Percentiles rank a stretch among this genome's conserved stretches.
These are phyloP conservation scores for Micropoecilia bifurca DNA, from an alignment of 2,797 vertebrate genomes.

Conservation along the genomic window DNA sequence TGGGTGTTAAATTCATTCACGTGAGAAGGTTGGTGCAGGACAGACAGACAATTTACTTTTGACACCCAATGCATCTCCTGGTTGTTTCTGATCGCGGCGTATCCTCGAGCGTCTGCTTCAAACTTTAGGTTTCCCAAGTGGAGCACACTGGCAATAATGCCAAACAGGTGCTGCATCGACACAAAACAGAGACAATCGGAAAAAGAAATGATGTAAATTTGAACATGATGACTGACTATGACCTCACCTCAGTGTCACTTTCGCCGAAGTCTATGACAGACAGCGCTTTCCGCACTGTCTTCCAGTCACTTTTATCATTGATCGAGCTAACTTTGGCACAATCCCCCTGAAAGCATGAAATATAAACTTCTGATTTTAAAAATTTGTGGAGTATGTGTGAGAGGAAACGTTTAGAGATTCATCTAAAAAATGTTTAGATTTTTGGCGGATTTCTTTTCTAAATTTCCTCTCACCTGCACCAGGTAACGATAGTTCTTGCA, in stretches of 20 bases:
- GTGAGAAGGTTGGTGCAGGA: neutral
- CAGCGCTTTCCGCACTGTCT: conserved; percentile 87
- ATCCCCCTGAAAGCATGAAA: conserved; percentile 79
- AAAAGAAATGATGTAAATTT: rapidly evolving
- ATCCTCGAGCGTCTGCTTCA: conserved; percentile 83
- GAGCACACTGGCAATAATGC: conserved; percentile 91
- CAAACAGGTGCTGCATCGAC: conserved; percentile 86
- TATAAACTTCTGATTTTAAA: neutral
- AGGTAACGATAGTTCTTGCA: conserved; percentile 88
- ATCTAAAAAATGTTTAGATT: no score
- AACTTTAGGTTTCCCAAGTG: conserved; percentile 93
- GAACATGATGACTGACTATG: neutral
- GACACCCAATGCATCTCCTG: conserved; percentile 91
- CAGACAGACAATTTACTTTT: conserved; percentile 74
- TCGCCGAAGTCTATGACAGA: conserved; percentile 89
- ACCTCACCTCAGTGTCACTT: conserved; percentile 86
- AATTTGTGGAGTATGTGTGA: neutral
- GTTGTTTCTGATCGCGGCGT: conserved; percentile 83
- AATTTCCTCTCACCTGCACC: conserved; percentile 81
- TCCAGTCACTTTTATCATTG: conserved; percentile 92
- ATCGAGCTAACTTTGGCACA: conserved; percentile 93
- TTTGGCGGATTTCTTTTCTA: no score
- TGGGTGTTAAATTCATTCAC: neutral
- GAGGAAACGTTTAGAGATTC: no score
- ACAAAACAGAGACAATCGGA: conserved; percentile 3